Conservation (phyloP, 2,113 vertebrate species). For the Plecturocebus donacophilus region DNA sequence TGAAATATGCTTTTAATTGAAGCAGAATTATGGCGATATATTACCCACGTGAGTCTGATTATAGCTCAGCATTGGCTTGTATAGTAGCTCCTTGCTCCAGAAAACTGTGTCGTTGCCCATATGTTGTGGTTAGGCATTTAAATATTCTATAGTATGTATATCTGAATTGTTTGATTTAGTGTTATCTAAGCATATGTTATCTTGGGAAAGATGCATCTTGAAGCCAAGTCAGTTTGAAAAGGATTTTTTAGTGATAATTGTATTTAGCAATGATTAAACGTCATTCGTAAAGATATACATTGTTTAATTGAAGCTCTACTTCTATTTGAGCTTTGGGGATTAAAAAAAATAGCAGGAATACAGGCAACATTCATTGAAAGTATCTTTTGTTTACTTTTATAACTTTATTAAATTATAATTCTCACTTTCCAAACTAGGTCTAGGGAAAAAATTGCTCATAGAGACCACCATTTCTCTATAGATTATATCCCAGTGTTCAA, state of each 20-base stretch:
- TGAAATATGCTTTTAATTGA: conserved; percentile 90
- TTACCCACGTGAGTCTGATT: conserved; percentile 81
- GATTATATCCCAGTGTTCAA: conserved; percentile 64
- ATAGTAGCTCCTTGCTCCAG: conserved; percentile 40
- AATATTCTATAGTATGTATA: conserved; percentile 21
- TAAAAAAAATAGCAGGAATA: not conserved
- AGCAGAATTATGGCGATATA: conserved; percentile 84
- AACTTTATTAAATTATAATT: conserved; percentile 65
- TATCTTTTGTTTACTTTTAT: conserved; percentile 58
- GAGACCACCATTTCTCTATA: conserved; percentile 65
- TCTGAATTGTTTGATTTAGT: conserved; percentile 53
- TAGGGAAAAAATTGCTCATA: conserved; percentile 63
- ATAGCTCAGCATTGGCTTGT: conserved; percentile 62
- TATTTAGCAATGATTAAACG: conserved; percentile 63
- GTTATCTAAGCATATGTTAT: conserved; percentile 59
- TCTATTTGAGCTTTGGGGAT: conserved; percentile 48
- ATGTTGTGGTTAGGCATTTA: conserved; percentile 63
- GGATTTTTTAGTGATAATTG: not conserved
- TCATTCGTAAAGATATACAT: conserved; percentile 6
- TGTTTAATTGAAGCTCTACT: conserved; percentile 49
- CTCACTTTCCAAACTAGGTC: not conserved
- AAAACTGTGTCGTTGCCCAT: conserved; percentile 36
- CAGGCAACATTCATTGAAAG: conserved; percentile 1
- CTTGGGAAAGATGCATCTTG: conserved; percentile 41
- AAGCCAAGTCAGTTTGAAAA: conserved; percentile 57